A percentile compares a stretch with the other conserved stretches of the same genome.
Evolutionary conservation across 2,113 vertebrate species (phyloP).

Genomic region (Python bivittatus): DNA sequence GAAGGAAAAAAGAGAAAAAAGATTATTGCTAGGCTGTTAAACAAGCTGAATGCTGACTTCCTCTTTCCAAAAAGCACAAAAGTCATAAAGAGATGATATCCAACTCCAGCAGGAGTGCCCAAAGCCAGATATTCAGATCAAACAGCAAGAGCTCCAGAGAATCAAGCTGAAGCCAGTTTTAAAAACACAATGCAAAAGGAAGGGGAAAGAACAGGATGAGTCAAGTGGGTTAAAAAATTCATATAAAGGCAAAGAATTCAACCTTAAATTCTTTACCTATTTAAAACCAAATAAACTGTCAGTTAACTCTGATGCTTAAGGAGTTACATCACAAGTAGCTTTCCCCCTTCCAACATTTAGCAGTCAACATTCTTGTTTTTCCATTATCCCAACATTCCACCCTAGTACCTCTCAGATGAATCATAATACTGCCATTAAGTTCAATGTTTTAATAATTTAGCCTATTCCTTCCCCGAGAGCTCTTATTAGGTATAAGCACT

Average conservation of each 20-base stretch:
- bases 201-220: conserved; percentile 55
- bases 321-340: conserved; percentile 85
- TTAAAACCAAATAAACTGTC: conserved; percentile 62
- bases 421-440: conserved; percentile 37
- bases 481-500: background rate
- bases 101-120: conserved; percentile 71
- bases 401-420: conserved; percentile 14
- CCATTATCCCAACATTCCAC: conserved; percentile 55
- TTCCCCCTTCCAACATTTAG: conserved; percentile 49
- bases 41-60: conserved; percentile 44
- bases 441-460: background rate
- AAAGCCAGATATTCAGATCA: conserved; percentile 75
- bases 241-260: conserved; percentile 70
- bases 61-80: conserved; percentile 69
- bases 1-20: conserved; percentile 48
- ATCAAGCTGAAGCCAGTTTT: conserved; percentile 73
- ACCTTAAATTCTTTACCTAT: conserved; percentile 68
- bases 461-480: background rate
- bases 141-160: conserved; percentile 74
- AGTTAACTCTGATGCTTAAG: conserved; percentile 74
- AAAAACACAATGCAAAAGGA: conserved; percentile 63
- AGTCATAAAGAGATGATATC: conserved; percentile 69
- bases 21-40: conserved; percentile 47
- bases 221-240: conserved; percentile 67
- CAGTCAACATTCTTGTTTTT: conserved; percentile 55